Percentiles rank a stretch among this genome's conserved stretches.
Evolutionary conservation across 2,888 invertebrate genomes (phyloP).

Genomic region (Celastrina argiolus): DNA sequence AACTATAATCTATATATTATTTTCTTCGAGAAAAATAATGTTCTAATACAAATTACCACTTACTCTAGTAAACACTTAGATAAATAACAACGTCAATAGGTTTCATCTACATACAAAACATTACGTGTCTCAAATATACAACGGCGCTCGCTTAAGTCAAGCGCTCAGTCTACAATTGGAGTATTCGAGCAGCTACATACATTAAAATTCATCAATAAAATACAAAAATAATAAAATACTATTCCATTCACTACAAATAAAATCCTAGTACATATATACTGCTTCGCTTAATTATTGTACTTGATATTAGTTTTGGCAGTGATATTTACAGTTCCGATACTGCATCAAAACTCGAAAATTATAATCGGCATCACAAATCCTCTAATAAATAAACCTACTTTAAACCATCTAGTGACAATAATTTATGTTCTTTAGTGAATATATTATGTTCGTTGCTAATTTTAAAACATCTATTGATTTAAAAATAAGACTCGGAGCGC

Average conservation of each 20-base stretch:
- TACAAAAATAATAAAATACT: constrained; percentile 37
- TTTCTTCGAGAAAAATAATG: constrained; percentile 57
- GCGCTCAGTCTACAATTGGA: constrained; percentile 36
- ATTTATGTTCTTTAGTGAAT: constrained; percentile 52
- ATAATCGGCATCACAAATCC: constrained; percentile 26
- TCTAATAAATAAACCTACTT: constrained; percentile 46
- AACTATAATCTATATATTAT: constrained; percentile 43
- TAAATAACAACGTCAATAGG: constrained; percentile 54
- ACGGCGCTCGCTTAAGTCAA: constrained; percentile 35
- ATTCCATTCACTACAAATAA: constrained; percentile 34
- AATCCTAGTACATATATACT: constrained; percentile 38
- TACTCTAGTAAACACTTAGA: constrained; percentile 45
- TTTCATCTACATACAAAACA: constrained; percentile 33
- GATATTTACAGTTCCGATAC: constrained; percentile 44
- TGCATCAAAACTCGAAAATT: constrained; percentile 36
- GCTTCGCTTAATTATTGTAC: constrained; percentile 55
- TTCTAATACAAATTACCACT: constrained; percentile 50
- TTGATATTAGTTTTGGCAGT: constrained; percentile 66
- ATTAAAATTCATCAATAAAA: constrained; percentile 30
- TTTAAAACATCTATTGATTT: constrained; percentile 44
- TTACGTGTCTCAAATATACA: constrained; percentile 50
- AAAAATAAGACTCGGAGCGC: constrained; percentile 65
- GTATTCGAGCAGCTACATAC: constrained; percentile 38
- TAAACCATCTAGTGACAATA: constrained; percentile 39
- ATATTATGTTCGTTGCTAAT: constrained; percentile 35